A percentile compares a stretch with the other conserved stretches of the same genome.
Conservation (phyloP, 2,888 invertebrate species). For the Ormyrus rosae region DNA sequence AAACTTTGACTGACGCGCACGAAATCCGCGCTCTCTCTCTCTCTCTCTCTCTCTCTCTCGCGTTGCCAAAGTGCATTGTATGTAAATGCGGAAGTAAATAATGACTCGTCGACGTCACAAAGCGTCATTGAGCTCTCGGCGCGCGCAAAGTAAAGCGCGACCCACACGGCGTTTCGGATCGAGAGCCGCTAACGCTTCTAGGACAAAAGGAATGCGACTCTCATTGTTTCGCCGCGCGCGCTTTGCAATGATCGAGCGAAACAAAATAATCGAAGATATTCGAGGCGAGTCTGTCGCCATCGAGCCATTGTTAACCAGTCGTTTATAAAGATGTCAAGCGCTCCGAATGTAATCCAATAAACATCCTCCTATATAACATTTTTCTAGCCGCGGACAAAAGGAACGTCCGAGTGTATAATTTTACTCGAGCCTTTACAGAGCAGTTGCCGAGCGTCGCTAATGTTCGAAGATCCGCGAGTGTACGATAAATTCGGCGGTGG, state of each 20-base stretch:
- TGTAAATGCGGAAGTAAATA: conserved; percentile 62
- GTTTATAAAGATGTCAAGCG: conserved; percentile 37
- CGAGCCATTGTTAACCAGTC: neutral
- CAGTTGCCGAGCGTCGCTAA: conserved; percentile 33
- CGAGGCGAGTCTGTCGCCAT: neutral
- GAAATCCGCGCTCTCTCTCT: conserved; percentile 33
- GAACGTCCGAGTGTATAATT: conserved; percentile 36
- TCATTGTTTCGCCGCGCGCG: neutral
- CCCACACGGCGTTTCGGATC: conserved; percentile 15
- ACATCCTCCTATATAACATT: conserved; percentile 24
- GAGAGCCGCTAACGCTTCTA: neutral
- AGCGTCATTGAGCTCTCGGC: conserved; percentile 39
- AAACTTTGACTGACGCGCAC: conserved; percentile 51
- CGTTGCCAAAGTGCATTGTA: conserved; percentile 60
- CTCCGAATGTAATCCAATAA: conserved; percentile 40
- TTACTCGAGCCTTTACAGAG: neutral
- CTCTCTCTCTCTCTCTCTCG: neutral
- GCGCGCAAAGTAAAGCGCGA: conserved; percentile 32
- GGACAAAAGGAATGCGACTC: conserved; percentile 5
- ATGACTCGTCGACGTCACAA: conserved; percentile 48
- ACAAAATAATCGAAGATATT: neutral
- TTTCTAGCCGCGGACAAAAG: neutral
- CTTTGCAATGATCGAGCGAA: neutral
- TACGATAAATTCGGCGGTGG: neutral
- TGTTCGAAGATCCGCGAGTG: conserved; percentile 21